Evolutionary conservation across 2,797 vertebrate genomes (phyloP).

Genomic region (Odontamblyopus lacepedii): DNA sequence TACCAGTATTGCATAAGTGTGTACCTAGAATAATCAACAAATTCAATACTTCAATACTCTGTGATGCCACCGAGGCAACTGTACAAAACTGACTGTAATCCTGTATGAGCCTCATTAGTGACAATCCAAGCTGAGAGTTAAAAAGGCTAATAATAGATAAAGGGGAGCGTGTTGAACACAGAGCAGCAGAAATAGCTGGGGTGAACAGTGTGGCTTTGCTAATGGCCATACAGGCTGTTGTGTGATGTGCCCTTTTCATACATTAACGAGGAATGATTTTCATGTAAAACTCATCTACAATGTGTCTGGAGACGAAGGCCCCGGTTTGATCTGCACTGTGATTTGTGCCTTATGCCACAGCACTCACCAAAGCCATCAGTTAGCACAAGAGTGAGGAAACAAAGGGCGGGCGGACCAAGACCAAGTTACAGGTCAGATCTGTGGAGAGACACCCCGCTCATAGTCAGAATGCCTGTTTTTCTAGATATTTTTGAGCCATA

Average conservation of each 20-base stretch:
- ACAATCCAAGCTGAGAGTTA: neutral
- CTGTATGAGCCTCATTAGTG: slow-evolving; percentile 17
- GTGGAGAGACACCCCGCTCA: no score
- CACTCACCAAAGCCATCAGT: slow-evolving; percentile 62
- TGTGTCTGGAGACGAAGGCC: slow-evolving; percentile 43
- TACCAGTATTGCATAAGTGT: no score
- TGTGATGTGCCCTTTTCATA: slow-evolving; percentile 64
- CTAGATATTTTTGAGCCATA: no score
- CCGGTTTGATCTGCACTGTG: slow-evolving; percentile 47
- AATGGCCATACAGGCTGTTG: slow-evolving; percentile 38
- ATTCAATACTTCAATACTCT: neutral
- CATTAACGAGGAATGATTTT: slow-evolving; percentile 56
- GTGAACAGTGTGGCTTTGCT: slow-evolving; percentile 29
- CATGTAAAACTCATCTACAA: slow-evolving; percentile 49
- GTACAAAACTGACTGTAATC: slow-evolving; percentile 8
- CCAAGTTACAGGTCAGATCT: no score
- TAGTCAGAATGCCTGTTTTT: no score
- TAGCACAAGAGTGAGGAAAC: slow-evolving; percentile 24
- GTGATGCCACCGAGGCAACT: neutral
- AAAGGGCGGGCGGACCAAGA: no score
- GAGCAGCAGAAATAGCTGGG: slow-evolving; percentile 25
- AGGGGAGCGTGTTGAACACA: slow-evolving; percentile 6
- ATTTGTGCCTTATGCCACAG: slow-evolving; percentile 54
- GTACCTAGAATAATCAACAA: no score
- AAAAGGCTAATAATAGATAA: slow-evolving; percentile 25